Base-by-base conservation (phyloP, 2,888 invertebrate species). In the Sphaerolaimus hirsutus region DNA sequence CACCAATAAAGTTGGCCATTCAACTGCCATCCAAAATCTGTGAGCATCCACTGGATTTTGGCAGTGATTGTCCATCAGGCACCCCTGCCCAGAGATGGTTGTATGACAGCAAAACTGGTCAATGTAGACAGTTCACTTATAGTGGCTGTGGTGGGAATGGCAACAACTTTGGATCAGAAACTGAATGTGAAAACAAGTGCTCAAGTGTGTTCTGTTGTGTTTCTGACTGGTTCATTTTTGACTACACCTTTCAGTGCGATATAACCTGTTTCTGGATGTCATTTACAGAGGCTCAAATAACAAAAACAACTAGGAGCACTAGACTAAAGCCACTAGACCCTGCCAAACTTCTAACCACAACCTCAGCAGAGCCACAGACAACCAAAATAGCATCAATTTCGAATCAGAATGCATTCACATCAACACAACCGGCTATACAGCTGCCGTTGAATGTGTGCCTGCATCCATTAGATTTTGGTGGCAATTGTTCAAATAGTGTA, bases 31-130 rank as follows among this genome's bases (percentile, higher is more conserved):
- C 46, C 21, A 55, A 57, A 46, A 51, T 56, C 14, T 66, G 66
- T 52, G 53, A 54, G 17, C 54, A 60, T 44, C 52, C 55, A 2
- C 55, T 58, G 44, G 63, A 65, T 24, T 46, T 52, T 36, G 67
- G 67, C 2, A 32, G 17, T 32, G 53, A 51, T 12, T 62, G 61
- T 44, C n/a, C n/a, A n/a, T n/a, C n/a, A n/a, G 10, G 32, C 32
- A 45, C 54, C n/a, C 56, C 58, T 36, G 46, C 49, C 24, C 56
- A 53, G 45, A 53, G 65, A 35, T 67, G 58, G 53, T 63, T 59
- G 47, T 67, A 60, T 52, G 61, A 66, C 52, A 46, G 52, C 41
- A 48, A 50, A 12, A 49, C 49, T 42, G 55, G 55, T 42, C 54
- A 55, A 40, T 60, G 60, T 49, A 51, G 51, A 19, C 50, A 50